Conservation (phyloP, 2,797 vertebrate genomes). For the Rhincodon typus region DNA sequence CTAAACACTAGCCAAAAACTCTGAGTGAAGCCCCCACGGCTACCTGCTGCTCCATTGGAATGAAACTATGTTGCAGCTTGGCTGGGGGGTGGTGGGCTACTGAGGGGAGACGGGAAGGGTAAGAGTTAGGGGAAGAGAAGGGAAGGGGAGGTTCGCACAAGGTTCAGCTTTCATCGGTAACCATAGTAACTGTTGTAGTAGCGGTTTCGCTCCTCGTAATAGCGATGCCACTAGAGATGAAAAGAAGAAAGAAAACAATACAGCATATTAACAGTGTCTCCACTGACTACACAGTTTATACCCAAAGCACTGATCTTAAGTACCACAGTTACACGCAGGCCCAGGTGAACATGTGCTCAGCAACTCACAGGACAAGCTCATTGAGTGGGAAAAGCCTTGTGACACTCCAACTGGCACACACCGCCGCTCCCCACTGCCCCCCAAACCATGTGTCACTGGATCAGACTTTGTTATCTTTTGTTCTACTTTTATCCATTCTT, state of each 20-base stretch:
- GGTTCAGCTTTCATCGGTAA: constrained; percentile 6
- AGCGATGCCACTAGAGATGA: constrained; percentile 64
- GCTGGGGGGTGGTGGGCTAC: not conserved
- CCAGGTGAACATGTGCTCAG: not conserved
- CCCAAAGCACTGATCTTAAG: not conserved
- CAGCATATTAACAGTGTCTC: not conserved
- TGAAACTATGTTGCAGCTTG: constrained; percentile 29
- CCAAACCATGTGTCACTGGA: not conserved
- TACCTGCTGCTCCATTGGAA: constrained; percentile 24
- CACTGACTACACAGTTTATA: not conserved
- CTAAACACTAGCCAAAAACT: constrained; percentile 7
- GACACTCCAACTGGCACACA: no score
- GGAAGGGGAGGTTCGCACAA: not conserved
- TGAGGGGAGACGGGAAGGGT: no score
- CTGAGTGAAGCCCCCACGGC: constrained; percentile 15
- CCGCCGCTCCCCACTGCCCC: not conserved
- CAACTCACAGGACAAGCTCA: not conserved
- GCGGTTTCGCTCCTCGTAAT: constrained; percentile 61
- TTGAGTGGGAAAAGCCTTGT: not conserved
- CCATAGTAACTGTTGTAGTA: constrained; percentile 62
- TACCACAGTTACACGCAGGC: not conserved
- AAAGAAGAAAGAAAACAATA: constrained; percentile 9
- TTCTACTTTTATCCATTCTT: no score
- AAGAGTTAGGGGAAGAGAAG: no score
- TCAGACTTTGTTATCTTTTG: no score